These are phyloP conservation scores for Cryptoleucopteryx plumbea DNA, from an alignment of 2,113 vertebrate genomes.

Conservation along the genomic window DNA sequence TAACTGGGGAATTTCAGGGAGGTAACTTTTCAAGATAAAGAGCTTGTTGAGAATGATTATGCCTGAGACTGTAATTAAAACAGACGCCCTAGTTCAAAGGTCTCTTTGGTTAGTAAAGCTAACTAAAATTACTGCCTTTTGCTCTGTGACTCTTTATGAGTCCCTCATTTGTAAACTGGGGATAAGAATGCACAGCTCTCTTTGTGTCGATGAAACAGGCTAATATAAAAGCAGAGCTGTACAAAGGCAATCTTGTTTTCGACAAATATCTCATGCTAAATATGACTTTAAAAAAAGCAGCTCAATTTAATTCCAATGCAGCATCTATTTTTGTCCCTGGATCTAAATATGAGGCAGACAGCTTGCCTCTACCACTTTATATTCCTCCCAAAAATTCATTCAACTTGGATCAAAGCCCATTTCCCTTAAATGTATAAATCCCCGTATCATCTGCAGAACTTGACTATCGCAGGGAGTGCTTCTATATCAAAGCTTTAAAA, in stretches of 20 bases:
- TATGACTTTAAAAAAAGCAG: not conserved
- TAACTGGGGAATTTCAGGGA: not conserved
- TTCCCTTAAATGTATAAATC: conserved; percentile 31
- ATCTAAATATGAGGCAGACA: not conserved
- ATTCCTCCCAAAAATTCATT: not conserved
- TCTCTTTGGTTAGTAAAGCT: not conserved
- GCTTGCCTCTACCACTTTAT: not conserved
- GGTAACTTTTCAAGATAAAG: not conserved
- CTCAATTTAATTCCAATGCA: not conserved
- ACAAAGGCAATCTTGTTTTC: not conserved
- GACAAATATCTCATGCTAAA: not conserved
- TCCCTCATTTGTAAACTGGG: not conserved
- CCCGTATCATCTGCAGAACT: not conserved
- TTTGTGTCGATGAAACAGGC: not conserved
- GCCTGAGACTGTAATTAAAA: not conserved
- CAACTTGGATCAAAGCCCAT: conserved; percentile 15
- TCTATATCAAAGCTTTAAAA: conserved; percentile 37
- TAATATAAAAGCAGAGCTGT: not conserved
- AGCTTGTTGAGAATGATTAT: not conserved
- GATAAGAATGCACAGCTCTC: not conserved
- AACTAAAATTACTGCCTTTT: not conserved
- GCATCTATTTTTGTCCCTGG: not conserved
- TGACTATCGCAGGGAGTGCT: conserved; percentile 32
- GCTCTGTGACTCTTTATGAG: not conserved
- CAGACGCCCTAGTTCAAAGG: conserved; percentile 4